A percentile compares a stretch with the other conserved stretches of the same genome.
Conservation (phyloP, 2,797 vertebrate species). For the Intellagama lesueurii region DNA sequence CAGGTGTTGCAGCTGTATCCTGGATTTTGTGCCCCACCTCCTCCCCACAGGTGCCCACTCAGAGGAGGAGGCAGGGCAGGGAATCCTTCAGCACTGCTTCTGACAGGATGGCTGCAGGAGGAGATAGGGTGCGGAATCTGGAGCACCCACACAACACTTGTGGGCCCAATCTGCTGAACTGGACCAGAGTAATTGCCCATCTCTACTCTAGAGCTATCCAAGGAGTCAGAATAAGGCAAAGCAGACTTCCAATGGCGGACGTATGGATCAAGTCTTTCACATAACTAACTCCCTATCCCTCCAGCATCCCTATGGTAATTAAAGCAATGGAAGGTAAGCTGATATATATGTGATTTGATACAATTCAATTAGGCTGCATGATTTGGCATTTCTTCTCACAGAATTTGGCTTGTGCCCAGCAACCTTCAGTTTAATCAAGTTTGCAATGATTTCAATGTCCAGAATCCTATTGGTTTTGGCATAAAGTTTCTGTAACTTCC, state of each 20-base stretch:
- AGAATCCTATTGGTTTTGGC: too few relatives aligned
- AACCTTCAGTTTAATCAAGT: not conserved
- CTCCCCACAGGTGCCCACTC: not conserved
- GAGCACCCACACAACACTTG: too few relatives aligned
- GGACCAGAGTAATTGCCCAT: too few relatives aligned
- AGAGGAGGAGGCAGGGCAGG: too few relatives aligned
- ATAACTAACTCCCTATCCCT: not conserved
- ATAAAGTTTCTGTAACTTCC: too few relatives aligned
- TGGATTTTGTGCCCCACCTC: too few relatives aligned
- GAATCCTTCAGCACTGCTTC: too few relatives aligned
- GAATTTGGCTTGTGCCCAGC: too few relatives aligned
- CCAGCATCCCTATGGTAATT: not conserved
- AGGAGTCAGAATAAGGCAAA: not conserved
- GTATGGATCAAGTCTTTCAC: not conserved
- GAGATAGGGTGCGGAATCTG: too few relatives aligned
- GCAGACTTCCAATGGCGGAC: not conserved
- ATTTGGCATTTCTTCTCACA: not conserved
- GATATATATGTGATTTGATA: not conserved
- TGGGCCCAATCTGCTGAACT: not conserved
- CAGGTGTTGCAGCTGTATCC: too few relatives aligned
- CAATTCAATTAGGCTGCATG: not conserved
- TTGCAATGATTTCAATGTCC: not conserved
- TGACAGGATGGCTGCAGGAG: too few relatives aligned
- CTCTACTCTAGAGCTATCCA: not conserved
- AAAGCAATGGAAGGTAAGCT: not conserved